phyloP scores from a whole-genome alignment of 2,888 invertebrate species.

The Bugulina stolonifera region DNA sequence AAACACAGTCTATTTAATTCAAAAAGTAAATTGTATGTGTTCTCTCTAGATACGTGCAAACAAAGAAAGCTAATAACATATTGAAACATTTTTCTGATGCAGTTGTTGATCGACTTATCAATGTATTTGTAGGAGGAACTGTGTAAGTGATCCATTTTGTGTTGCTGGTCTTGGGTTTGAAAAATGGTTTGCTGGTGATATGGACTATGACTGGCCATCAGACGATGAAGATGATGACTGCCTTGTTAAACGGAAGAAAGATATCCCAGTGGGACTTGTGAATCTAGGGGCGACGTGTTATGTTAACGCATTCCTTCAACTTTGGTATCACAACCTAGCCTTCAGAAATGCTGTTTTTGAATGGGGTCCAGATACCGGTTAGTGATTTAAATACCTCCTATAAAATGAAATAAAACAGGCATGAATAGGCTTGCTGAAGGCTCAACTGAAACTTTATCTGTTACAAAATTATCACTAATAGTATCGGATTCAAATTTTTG shows the following conservation, averaged over 20 bases:
- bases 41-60: no score
- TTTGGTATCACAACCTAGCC: constrained; percentile 61
- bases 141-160: constrained; percentile 60
- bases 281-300: constrained; percentile 65
- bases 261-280: constrained; percentile 57
- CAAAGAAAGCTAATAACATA: no score
- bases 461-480: no score
- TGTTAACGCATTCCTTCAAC: constrained; percentile 62
- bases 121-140: constrained; percentile 60
- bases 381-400: no score
- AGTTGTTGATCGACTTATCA: no score
- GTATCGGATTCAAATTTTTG: no score
- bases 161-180: constrained; percentile 59
- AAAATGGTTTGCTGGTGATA: constrained; percentile 57
- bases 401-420: no score
- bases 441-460: no score
- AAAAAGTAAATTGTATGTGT: no score
- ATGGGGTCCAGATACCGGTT: constrained; percentile 53
- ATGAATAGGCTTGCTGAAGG: no score
- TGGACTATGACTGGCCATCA: constrained; percentile 51
- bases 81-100: no score
- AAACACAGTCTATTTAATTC: no score
- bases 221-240: constrained; percentile 47
- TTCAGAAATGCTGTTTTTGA: constrained; percentile 59
- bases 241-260: constrained; percentile 42